These are phyloP conservation scores for Lordiphosa collinella DNA, from an alignment of 1,140 invertebrate genomes.

Conservation along the genomic window DNA sequence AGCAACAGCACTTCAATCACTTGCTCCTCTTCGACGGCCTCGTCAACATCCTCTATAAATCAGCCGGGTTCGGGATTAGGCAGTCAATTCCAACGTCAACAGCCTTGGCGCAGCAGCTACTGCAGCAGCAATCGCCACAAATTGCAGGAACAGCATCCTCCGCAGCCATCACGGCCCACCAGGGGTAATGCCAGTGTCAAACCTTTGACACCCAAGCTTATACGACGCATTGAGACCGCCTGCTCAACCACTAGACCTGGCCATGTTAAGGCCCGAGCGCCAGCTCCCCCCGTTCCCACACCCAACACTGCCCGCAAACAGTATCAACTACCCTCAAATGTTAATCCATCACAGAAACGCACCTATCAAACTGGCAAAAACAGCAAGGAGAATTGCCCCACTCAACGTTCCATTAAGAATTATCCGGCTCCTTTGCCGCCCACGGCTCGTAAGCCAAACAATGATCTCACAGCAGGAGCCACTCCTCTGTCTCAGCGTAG, in stretches of 20 bases:
- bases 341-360: slow-evolving; percentile 58
- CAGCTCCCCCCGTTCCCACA: slow-evolving; percentile 29
- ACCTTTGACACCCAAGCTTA: slow-evolving; percentile 70
- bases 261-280: slow-evolving; percentile 51
- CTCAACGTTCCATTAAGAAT: slow-evolving; percentile 63
- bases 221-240: slow-evolving; percentile 67
- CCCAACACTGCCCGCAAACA: slow-evolving; percentile 50
- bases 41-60: slow-evolving; percentile 53
- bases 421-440: slow-evolving; percentile 71
- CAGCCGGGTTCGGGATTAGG: slow-evolving; percentile 25
- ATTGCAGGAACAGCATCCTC: slow-evolving; percentile 17
- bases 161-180: slow-evolving; percentile 26
- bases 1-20: slow-evolving; percentile 33
- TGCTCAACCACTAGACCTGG: slow-evolving; percentile 31
- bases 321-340: slow-evolving; percentile 25
- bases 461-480: slow-evolving; percentile 59
- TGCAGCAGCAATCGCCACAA: slow-evolving; percentile 52
- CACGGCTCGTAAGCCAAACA: slow-evolving; percentile 47
- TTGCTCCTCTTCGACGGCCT: slow-evolving; percentile 48
- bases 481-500: slow-evolving; percentile 51
- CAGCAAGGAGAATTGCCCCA: slow-evolving; percentile 70
- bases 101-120: slow-evolving; percentile 69
- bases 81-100: slow-evolving; percentile 53
- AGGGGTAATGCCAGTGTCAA: slow-evolving; percentile 42
- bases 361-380: slow-evolving; percentile 52